Evolutionary conservation across 2,113 vertebrate species (phyloP).

Genomic region (Alligator sinensis): DNA sequence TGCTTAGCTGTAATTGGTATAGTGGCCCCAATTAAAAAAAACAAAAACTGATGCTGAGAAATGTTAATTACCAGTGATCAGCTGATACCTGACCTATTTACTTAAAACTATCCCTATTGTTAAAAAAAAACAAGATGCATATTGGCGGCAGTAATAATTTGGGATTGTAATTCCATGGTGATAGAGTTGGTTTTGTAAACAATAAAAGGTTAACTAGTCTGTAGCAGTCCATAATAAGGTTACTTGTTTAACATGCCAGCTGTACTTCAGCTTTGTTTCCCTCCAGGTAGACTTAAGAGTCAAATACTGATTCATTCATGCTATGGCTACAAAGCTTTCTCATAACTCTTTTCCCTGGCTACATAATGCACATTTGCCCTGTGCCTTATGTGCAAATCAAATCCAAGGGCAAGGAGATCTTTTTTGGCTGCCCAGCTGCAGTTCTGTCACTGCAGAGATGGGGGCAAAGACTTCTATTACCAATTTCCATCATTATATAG

Average conservation of each 20-base stretch:
- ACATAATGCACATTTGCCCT: too few relatives aligned
- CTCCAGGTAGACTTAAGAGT: neutral
- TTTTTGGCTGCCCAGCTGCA: neutral
- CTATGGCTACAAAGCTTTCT: neutral
- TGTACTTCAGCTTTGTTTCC: neutral
- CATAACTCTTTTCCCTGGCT: neutral
- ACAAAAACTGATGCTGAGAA: neutral
- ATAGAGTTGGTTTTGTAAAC: neutral
- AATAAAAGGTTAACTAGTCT: neutral
- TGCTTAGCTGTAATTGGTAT: neutral
- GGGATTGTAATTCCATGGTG: neutral
- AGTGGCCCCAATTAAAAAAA: neutral
- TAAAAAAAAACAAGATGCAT: neutral
- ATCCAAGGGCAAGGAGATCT: neutral
- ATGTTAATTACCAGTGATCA: neutral
- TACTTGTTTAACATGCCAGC: neutral
- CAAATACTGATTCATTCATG: neutral
- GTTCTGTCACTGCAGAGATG: accelerated
- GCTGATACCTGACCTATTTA: neutral
- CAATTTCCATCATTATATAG: too few relatives aligned
- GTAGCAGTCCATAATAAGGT: neutral
- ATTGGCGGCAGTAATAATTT: neutral
- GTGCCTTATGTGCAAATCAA: neutral
- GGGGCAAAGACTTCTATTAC: neutral
- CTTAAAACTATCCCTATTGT: neutral